Base-by-base conservation (phyloP, 1,140 invertebrate species). In the Macrobrachium nipponense region DNA sequence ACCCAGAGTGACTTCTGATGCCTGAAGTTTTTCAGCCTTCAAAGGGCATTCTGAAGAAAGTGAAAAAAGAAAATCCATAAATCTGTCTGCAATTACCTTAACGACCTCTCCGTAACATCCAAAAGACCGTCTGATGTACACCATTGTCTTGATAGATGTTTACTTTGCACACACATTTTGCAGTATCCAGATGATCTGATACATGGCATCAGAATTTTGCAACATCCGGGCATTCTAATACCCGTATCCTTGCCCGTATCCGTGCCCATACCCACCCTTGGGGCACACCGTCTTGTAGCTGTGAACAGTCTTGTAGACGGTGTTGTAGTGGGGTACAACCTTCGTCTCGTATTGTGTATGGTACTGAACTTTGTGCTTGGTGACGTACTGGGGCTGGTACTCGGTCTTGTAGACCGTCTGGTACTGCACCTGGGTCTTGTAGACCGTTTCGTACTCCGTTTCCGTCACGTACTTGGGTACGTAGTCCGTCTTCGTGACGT, bases 261-360 rank as follows among this genome's bases (percentile, higher is more conserved):
- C 76, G 80, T 82, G 60, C 0, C 82, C 82, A 18, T 86, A 80
- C 59, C 64, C 43, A 20, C 66, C 68, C 84, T 86, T 73, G 36
- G 84, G 84, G 20, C 84, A 86, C 36, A 43, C 62, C 3, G 84
- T 86, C 20, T 62, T 62, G 44, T 86, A 86, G 68, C 44, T 18
- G 0, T 23, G 18, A 36, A 72, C 36, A 12, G 44, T 61, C 84
- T 80, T 62, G 36, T 66, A 61, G 68, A 75, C 84, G 0, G 84
- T 80, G 7, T 73, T 43, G 68, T 86, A 86, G 23, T 86, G n/a
- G 36, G 84, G 84, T 11, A 80, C 77, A 12, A 72, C 66, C 23
- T 86, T 18, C 12, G 76, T 86, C 36, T 86, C 51, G 84, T 86
- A 86, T 2, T 73, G 68, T 23, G 84, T 86, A 15, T 83, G 82